Percentiles rank a stretch among this genome's conserved stretches.
Evolutionary conservation across 2,888 invertebrate genomes (phyloP).

Genomic region (Busseola fusca): DNA sequence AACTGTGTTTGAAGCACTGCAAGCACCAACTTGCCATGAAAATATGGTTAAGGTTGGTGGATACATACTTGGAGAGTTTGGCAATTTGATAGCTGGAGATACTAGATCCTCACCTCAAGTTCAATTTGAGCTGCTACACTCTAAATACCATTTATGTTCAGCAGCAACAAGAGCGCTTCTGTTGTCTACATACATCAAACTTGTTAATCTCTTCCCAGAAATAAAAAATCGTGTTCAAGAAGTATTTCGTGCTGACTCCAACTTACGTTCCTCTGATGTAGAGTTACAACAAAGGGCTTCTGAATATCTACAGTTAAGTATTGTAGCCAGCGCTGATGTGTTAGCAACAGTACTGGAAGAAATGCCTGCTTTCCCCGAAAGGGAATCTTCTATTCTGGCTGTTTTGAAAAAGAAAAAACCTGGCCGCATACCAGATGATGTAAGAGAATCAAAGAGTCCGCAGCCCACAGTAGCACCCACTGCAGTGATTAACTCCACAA

Average conservation of each 20-base stretch:
- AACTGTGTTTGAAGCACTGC: slow-evolving; percentile 99
- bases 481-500: slow-evolving; percentile 86
- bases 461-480: slow-evolving; percentile 81
- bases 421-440: slow-evolving; percentile 96
- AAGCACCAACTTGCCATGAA: slow-evolving; percentile 99
- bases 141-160: slow-evolving; percentile 99
- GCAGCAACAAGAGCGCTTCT: slow-evolving; percentile 98
- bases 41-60: slow-evolving; percentile 99
- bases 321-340: slow-evolving; percentile 98
- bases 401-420: slow-evolving; percentile 99
- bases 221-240: slow-evolving; percentile 98
- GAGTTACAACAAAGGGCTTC: slow-evolving; percentile 99
- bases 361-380: slow-evolving; percentile 99
- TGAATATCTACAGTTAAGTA: slow-evolving; percentile 98
- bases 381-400: slow-evolving; percentile 98
- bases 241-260: slow-evolving; percentile 97
- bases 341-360: slow-evolving; percentile 99
- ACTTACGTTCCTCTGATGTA: slow-evolving; percentile 98
- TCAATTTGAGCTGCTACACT: slow-evolving; percentile 99
- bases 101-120: slow-evolving; percentile 98
- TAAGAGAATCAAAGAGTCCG: slow-evolving; percentile 95
- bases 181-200: slow-evolving; percentile 99
- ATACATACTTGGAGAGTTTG: slow-evolving; percentile 99
- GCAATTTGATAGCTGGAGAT: slow-evolving; percentile 99
- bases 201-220: slow-evolving; percentile 99